A percentile compares a stretch with the other conserved stretches of the same genome.
These are phyloP conservation scores for Muricea muricata DNA, from an alignment of 92 coral and sea anemone species.

Conservation along the genomic window DNA sequence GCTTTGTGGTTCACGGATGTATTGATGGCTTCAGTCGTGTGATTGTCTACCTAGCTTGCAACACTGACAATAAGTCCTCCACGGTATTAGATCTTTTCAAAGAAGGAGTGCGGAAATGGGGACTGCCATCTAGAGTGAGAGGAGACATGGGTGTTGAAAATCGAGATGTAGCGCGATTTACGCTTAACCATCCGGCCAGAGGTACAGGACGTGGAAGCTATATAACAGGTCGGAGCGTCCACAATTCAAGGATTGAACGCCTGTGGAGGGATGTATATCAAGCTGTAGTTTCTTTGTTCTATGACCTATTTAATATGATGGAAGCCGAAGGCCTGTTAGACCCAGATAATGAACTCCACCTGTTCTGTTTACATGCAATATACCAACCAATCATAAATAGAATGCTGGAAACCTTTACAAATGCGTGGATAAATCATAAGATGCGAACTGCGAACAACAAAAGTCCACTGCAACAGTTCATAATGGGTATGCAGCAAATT, in stretches of 20 bases:
- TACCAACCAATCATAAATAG: constrained; percentile 42
- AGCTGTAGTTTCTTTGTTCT: constrained; percentile 17
- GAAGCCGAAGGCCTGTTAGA: constrained; percentile 15
- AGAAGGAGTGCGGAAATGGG: background rate
- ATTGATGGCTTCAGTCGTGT: constrained; percentile 71
- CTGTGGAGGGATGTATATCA: constrained; percentile 61
- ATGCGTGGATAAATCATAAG: constrained; percentile 57
- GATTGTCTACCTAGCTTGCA: constrained; percentile 47
- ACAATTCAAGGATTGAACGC: constrained; percentile 57
- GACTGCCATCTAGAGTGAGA: background rate
- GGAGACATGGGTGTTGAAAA: constrained; percentile 60
- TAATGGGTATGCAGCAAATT: constrained; percentile 72
- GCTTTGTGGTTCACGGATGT: constrained; percentile 66
- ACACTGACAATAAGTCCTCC: constrained; percentile 56
- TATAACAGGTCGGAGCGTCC: constrained; percentile 46
- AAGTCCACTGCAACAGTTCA: constrained; percentile 69
- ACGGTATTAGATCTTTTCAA: constrained; percentile 52
- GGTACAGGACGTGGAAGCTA: constrained; percentile 65
- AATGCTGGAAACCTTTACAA: constrained; percentile 27
- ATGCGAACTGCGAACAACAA: constrained; percentile 60
- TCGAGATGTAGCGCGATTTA: constrained; percentile 57
- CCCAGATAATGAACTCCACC: constrained; percentile 38
- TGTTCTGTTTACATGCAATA: constrained; percentile 50
- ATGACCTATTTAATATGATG: constrained; percentile 37
- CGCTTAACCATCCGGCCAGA: constrained; percentile 50